Conservation (phyloP, 2,113 vertebrate genomes). For the Furnarius figulus region DNA sequence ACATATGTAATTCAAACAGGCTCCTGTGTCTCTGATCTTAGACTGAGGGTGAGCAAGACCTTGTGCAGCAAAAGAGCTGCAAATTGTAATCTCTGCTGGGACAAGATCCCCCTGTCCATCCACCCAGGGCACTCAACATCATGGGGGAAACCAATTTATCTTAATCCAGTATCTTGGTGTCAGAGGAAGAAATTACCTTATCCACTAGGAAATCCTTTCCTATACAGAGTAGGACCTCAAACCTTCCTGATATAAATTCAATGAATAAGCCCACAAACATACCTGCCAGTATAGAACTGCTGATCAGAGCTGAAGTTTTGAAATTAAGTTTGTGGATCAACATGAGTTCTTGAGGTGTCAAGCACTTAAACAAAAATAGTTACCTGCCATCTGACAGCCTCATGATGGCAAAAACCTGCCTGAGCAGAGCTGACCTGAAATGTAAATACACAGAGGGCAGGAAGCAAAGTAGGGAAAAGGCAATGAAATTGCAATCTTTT, state of each 20-base stretch:
- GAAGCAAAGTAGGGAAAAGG: neutral
- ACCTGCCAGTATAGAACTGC: neutral
- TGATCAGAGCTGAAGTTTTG: neutral
- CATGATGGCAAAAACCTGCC: neutral
- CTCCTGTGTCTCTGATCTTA: neutral
- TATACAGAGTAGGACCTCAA: neutral
- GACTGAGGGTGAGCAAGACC: neutral
- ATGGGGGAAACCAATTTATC: neutral
- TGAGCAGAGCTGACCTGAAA: neutral
- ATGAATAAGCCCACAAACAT: neutral
- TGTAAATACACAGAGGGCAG: neutral
- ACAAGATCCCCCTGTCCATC: neutral
- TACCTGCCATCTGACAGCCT: neutral
- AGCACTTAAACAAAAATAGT: neutral
- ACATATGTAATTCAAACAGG: neutral
- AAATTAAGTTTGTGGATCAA: neutral
- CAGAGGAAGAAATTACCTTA: neutral
- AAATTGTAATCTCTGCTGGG: neutral
- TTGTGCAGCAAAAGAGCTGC: neutral
- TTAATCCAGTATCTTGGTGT: neutral
- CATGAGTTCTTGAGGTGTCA: neutral
- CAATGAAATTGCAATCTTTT: neutral
- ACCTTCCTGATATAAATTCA: neutral
- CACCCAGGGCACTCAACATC: neutral
- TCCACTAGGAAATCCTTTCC: neutral